These are phyloP conservation scores for Corynorhinus townsendii DNA, from an alignment of 2,113 vertebrate species.

Conservation along the genomic window DNA sequence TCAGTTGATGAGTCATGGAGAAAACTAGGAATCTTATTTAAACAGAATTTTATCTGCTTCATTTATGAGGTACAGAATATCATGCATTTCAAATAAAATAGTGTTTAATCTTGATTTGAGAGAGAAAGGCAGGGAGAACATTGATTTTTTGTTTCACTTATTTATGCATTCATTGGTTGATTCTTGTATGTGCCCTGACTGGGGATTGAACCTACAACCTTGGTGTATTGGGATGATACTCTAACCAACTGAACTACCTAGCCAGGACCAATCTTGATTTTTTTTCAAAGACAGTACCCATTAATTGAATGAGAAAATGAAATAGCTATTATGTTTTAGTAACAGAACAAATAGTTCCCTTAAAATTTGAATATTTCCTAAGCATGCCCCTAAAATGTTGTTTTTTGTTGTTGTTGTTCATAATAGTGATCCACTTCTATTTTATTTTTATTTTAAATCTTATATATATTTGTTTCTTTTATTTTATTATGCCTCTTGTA, in stretches of 20 bases:
- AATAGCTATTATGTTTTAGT: neutral
- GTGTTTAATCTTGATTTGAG: neutral
- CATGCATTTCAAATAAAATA: slow-evolving; percentile 19
- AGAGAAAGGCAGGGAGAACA: too few species aligned
- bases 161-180: too few species aligned
- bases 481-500: neutral
- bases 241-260: neutral
- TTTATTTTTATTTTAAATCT: slow-evolving; percentile 12
- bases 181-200: neutral
- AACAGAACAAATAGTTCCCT: neutral
- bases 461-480: neutral
- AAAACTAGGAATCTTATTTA: slow-evolving; percentile 19
- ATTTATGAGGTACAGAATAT: neutral
- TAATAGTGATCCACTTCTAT: neutral
- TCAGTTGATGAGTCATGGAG: slow-evolving; percentile 30
- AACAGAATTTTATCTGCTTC: neutral
- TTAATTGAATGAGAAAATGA: neutral
- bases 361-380: slow-evolving; percentile 8
- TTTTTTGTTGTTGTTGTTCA: neutral
- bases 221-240: neutral
- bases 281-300: neutral
- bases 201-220: neutral
- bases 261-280: neutral
- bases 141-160: too few species aligned
- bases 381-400: neutral